Evolutionary conservation across 2,113 vertebrate genomes (phyloP).

Genomic region (Planiliza haematocheilus): DNA sequence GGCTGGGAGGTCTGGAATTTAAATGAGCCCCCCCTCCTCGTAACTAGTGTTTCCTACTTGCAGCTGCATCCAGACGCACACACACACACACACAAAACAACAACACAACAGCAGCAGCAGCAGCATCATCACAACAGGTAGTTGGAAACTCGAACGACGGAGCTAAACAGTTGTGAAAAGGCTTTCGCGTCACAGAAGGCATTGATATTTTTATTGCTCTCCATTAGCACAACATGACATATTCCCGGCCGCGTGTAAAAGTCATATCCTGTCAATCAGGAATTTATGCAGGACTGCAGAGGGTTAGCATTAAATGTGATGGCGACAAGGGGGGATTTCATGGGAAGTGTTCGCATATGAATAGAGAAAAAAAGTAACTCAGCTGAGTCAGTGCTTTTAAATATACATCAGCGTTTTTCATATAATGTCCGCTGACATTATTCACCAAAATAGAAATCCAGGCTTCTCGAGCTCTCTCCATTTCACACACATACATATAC

Average conservation of each 20-base stretch:
- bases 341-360: conserved; percentile 43
- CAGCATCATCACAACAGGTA: conserved; percentile 66
- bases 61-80: conserved; percentile 62
- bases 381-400: conserved; percentile 53
- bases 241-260: conserved; percentile 25
- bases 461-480: conserved; percentile 3
- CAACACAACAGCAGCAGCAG: too few relatives aligned
- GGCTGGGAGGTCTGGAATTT: conserved; percentile 74
- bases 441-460: conserved; percentile 65
- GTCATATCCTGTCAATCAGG: conserved; percentile 39
- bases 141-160: background rate
- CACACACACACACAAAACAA: too few relatives aligned
- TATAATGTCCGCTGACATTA: conserved; percentile 64
- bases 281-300: conserved; percentile 22
- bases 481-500: conserved; percentile 21
- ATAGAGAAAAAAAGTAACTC: conserved; percentile 29
- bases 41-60: conserved; percentile 67
- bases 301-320: conserved; percentile 35
- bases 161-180: background rate
- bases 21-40: conserved; percentile 65
- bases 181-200: conserved; percentile 4
- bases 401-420: conserved; percentile 57
- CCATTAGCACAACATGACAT: background rate
- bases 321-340: conserved; percentile 34
- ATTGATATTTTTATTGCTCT: conserved; percentile 13